Conservation (phyloP, 2,797 vertebrate species). For the Microtus californicus region DNA sequence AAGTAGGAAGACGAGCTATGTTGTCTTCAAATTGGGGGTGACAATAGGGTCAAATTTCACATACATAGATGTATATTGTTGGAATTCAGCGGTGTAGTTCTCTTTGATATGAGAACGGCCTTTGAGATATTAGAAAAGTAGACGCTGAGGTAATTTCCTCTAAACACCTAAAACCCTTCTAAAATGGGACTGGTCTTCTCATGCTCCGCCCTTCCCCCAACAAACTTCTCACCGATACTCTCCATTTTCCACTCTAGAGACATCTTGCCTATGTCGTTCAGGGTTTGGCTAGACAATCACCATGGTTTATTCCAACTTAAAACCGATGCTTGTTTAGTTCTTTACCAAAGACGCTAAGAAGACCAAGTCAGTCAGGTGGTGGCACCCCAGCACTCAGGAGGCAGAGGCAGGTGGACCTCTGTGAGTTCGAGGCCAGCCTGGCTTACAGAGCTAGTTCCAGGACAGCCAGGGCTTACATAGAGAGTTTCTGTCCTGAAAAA, state of each 20-base stretch:
- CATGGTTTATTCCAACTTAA: conserved; percentile 13
- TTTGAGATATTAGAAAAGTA: not conserved
- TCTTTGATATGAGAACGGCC: not conserved
- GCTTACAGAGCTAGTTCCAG: not conserved
- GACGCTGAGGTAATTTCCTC: not conserved
- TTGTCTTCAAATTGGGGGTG: conserved; percentile 24
- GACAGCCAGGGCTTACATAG: not conserved
- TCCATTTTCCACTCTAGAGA: not conserved
- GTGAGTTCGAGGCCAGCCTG: not conserved
- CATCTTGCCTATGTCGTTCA: not conserved
- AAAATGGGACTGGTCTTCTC: not conserved
- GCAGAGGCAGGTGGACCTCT: not conserved
- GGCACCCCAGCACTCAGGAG: not conserved
- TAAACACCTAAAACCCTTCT: conserved; percentile 24
- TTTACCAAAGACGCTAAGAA: not conserved
- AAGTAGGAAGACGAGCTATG: not conserved
- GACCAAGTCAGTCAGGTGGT: not conserved
- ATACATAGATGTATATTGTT: not conserved
- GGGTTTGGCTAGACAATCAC: not conserved
- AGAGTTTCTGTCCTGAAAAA: not conserved
- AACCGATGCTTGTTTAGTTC: not conserved
- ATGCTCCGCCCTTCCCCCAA: not conserved
- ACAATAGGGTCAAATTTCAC: not conserved
- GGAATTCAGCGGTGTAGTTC: not conserved
- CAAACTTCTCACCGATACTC: not conserved